A percentile compares a stretch with the other conserved stretches of the same genome.
These are phyloP conservation scores for Drosophila infuscata DNA, from an alignment of 2,888 invertebrate genomes.

Conservation along the genomic window DNA sequence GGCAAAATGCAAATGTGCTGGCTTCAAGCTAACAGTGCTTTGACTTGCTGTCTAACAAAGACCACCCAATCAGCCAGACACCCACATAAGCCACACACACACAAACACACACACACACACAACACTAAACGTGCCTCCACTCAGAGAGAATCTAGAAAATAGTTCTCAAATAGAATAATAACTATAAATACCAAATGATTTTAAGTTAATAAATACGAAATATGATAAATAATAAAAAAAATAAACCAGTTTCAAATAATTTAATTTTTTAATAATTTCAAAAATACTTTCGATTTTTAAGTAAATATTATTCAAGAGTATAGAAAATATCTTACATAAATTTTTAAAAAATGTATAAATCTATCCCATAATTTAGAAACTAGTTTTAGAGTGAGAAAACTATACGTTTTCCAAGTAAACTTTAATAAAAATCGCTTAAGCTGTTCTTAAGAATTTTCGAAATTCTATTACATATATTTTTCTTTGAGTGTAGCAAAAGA, in stretches of 20 bases:
- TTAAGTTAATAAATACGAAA: background rate
- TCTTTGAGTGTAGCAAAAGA: constrained; percentile 24
- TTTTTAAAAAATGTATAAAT: background rate
- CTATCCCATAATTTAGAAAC: too few species aligned
- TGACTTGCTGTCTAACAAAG: constrained; percentile 23
- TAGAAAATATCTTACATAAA: background rate
- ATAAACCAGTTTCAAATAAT: background rate
- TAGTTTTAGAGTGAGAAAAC: background rate
- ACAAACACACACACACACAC: background rate
- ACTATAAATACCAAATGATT: background rate
- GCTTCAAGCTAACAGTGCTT: constrained; percentile 5
- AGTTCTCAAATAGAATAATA: background rate
- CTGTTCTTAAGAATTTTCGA: background rate
- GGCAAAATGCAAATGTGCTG: constrained; percentile 42
- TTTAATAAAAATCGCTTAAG: background rate
- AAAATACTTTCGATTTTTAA: background rate
- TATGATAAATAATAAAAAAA: too few species aligned
- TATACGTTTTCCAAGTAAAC: fast-evolving
- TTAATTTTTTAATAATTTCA: background rate
- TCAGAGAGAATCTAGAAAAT: background rate
- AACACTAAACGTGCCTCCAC: background rate
- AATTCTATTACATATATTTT: background rate
- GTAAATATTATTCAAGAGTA: background rate
- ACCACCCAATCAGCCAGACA: constrained; percentile 36
- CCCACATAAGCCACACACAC: constrained; percentile 1